A percentile compares a stretch with the other conserved stretches of the same genome.
phyloP scores from a whole-genome alignment of 2,113 vertebrate species.

The Onychorhynchus coronatus region DNA sequence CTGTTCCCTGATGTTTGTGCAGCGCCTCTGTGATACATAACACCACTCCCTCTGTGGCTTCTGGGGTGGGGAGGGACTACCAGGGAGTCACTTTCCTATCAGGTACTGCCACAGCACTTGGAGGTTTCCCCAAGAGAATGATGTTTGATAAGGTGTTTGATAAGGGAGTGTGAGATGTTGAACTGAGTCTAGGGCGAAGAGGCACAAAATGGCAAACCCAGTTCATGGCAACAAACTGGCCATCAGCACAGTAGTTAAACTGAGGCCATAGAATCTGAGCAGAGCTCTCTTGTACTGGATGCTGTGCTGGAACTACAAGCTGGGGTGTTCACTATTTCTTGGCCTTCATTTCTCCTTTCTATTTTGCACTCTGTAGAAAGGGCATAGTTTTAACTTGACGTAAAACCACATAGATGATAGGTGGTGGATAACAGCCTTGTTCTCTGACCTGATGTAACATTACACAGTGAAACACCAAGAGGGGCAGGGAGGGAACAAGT shows the following conservation, averaged over 20 bases:
- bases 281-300: not conserved
- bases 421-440: not conserved
- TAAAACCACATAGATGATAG: not conserved
- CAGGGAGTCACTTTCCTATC: not conserved
- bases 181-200: not conserved
- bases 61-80: not conserved
- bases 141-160: accelerated
- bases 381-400: not conserved
- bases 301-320: not conserved
- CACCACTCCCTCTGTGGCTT: accelerated
- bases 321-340: not conserved
- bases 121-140: not conserved
- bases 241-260: too few relatives aligned
- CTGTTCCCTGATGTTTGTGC: not conserved
- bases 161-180: not conserved
- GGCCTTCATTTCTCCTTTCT: not conserved
- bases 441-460: not conserved
- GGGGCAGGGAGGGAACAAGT: not conserved
- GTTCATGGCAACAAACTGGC: not conserved
- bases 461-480: not conserved
- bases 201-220: not conserved
- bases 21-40: not conserved
- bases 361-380: not conserved
- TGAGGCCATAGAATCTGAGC: not conserved
- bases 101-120: not conserved